phyloP scores from a whole-genome alignment of 2,888 invertebrate species.

The Achlya flavicornis region DNA sequence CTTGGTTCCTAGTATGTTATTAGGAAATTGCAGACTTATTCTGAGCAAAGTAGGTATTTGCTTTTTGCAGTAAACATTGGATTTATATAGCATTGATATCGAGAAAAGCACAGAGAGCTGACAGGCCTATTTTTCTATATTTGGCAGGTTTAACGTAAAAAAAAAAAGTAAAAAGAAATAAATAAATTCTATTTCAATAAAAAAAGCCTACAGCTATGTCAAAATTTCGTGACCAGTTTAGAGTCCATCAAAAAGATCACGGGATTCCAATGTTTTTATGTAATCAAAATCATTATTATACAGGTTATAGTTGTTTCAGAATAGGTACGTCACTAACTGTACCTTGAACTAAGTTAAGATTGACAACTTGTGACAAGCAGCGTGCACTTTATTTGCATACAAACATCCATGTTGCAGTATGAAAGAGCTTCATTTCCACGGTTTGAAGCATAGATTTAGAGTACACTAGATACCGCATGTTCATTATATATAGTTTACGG shows the following conservation, averaged over 20 bases:
- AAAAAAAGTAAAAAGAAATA: too few relatives aligned
- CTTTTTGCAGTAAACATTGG: constrained; percentile 4
- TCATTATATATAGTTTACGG: too few relatives aligned
- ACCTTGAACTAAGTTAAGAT: constrained; percentile 8
- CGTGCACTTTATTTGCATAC: constrained; percentile 1
- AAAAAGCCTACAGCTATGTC: too few relatives aligned
- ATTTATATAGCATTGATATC: neutral
- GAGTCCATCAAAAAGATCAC: too few relatives aligned
- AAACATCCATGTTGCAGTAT: neutral
- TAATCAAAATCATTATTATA: too few relatives aligned
- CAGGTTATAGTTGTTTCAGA: neutral
- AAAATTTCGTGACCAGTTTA: too few relatives aligned
- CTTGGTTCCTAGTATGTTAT: constrained; percentile 26
- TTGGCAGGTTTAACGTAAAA: too few relatives aligned
- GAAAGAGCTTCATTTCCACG: neutral
- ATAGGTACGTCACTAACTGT: neutral
- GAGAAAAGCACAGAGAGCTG: too few relatives aligned
- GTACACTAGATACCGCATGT: too few relatives aligned
- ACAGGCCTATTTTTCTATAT: too few relatives aligned
- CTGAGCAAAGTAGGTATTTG: constrained; percentile 21
- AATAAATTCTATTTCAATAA: too few relatives aligned
- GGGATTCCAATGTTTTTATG: too few relatives aligned
- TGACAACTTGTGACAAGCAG: constrained; percentile 8
- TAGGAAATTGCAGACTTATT: constrained; percentile 30
- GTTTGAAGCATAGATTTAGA: neutral